These are phyloP conservation scores for Pristionchus entomophagus DNA, from an alignment of 2,888 invertebrate genomes.

Conservation along the genomic window DNA sequence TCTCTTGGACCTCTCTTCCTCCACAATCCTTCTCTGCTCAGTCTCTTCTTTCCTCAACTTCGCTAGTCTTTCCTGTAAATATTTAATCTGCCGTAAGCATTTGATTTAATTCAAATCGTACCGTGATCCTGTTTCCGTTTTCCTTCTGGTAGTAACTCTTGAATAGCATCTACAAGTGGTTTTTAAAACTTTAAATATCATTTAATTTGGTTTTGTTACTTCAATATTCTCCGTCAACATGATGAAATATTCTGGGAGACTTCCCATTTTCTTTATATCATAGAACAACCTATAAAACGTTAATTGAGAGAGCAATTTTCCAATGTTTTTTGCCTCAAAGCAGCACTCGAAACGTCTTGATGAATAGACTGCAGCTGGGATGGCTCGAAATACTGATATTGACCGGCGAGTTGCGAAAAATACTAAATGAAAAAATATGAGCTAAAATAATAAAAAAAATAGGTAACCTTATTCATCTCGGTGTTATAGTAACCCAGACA, in stretches of 20 bases:
- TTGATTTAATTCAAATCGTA: neutral
- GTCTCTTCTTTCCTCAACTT: constrained; percentile 37
- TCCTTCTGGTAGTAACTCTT: neutral
- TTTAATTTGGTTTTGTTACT: neutral
- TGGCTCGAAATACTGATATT: constrained; percentile 5
- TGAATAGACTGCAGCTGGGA: neutral
- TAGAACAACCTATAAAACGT: neutral
- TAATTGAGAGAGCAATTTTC: neutral
- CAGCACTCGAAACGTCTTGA: neutral
- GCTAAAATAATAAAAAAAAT: neutral
- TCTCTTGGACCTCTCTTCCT: neutral
- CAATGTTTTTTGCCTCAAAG: neutral
- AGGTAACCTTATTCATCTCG: neutral
- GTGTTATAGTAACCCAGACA: neutral
- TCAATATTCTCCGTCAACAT: neutral
- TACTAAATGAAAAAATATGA: neutral
- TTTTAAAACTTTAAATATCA: no score
- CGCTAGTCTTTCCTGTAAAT: neutral
- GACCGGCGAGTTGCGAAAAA: neutral
- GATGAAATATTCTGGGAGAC: neutral
- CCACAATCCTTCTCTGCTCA: neutral
- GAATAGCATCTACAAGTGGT: neutral
- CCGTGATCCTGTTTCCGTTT: neutral
- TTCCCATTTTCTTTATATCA: constrained; percentile 1
- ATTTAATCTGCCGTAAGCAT: neutral